A percentile compares a stretch with the other conserved stretches of the same genome.
phyloP scores from a whole-genome alignment of 2,888 invertebrate species.

The Perizoma affinitatum region DNA sequence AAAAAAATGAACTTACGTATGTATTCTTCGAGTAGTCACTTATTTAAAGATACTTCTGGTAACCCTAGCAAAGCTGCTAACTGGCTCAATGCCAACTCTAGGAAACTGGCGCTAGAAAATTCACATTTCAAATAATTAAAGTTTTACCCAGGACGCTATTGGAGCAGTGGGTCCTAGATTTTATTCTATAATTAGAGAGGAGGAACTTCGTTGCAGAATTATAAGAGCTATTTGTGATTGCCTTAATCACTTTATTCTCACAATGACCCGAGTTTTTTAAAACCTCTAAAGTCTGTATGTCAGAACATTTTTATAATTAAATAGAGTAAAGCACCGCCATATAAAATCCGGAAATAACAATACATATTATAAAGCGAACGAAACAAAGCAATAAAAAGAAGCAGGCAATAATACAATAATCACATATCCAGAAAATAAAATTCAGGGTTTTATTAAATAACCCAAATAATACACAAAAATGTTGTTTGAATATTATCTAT shows the following conservation, averaged over 20 bases:
- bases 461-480: constrained; percentile 18
- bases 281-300: no score
- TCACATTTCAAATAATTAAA: constrained; percentile 61
- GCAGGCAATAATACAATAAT: constrained; percentile 10
- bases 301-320: no score
- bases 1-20: no score
- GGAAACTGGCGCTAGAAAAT: constrained; percentile 44
- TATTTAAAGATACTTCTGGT: constrained; percentile 15
- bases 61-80: constrained; percentile 26
- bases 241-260: constrained; percentile 11
- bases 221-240: constrained; percentile 15
- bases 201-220: constrained; percentile 16
- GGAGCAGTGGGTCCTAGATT: constrained; percentile 30
- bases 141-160: constrained; percentile 41
- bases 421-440: constrained; percentile 19
- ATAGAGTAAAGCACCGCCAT: no score
- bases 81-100: constrained; percentile 49
- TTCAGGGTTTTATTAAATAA: constrained; percentile 22
- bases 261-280: background rate
- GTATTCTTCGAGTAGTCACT: background rate
- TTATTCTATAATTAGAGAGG: constrained; percentile 37
- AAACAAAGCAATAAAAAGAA: constrained; percentile 6
- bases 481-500: constrained; percentile 22
- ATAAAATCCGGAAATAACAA: no score
- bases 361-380: background rate